Evolutionary conservation across 2,888 invertebrate species (phyloP), one percentile per base, ranked within the genome.

Genomic region (Epinotia bilunana): DNA sequence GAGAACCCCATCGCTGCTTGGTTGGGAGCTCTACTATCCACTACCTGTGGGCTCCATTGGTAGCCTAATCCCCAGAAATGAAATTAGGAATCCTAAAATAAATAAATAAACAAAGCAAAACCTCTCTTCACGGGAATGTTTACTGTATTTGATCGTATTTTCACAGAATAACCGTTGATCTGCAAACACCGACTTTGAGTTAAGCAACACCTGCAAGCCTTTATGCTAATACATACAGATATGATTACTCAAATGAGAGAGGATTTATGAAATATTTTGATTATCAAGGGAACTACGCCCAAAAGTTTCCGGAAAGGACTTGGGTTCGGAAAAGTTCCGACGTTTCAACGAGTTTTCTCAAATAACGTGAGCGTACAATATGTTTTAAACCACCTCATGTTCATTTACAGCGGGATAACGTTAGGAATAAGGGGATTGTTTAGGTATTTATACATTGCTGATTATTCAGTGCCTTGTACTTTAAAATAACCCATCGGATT

Each of bases 221-320:
- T 53, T 39, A 57, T 69, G 58, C 49, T 49, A 53, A 53, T 64
- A 64, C 64, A 28, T 71, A 70, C n/a, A 58, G 23, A 60, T 64
- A 74, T 43, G 71, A 74, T 69, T 57, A 63, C 58, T 70, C 49
- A 58, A 74, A 71, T 71, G 58, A 60, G 71, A 63, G 69, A 16
- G 74, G 70, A 74, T 71, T 74, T 74, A 58, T 65, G 71, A 71
- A 72, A 70, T 71, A 71, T 74, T 74, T 70, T 71, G 76, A 77
- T 75, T 77, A 77, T 78, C 78, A 76, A 63, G 76, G 78, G 78
- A 78, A 67, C 72, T 70, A 55, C 74, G 57, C 75, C 77, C 73
- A 72, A 77, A 78, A 77, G 74, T 78, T 77, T 70, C 49, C 61
- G 49, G 69, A 74, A 78, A 77, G 78, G 77, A 76, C 77, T 74